Evolutionary conservation across 2,797 vertebrate species (phyloP).

Genomic region (Myripristis jacobus): DNA sequence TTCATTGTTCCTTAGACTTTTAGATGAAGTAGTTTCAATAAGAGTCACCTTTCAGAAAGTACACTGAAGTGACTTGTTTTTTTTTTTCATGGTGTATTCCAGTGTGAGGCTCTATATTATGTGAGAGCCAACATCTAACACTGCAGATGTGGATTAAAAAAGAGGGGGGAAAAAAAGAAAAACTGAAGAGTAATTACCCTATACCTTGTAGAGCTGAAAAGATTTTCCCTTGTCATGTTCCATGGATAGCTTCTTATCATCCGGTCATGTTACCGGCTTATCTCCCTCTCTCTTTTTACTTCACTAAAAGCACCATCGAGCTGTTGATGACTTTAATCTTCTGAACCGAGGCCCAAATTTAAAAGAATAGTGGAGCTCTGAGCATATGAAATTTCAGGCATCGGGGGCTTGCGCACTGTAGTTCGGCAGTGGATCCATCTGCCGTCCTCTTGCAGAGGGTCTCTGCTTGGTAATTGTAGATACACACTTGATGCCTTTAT

Average conservation of each 20-base stretch:
- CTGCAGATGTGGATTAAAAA: constrained; percentile 40
- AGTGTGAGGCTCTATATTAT: constrained; percentile 32
- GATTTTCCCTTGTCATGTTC: constrained; percentile 28
- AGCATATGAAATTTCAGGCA: constrained; percentile 46
- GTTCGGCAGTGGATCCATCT: constrained; percentile 19
- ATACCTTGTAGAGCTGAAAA: constrained; percentile 49
- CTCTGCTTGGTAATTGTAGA: constrained; percentile 64
- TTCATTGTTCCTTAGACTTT: constrained; percentile 25
- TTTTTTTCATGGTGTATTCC: constrained; percentile 44
- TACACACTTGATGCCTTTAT: constrained; percentile 75
- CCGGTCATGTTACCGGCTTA: constrained; percentile 57
- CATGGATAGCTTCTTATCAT: constrained; percentile 61
- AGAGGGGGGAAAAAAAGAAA: constrained; percentile 19
- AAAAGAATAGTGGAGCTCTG: constrained; percentile 24
- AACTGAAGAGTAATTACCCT: constrained; percentile 64
- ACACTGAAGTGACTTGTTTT: constrained; percentile 32
- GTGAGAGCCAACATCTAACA: constrained; percentile 47
- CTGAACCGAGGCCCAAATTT: constrained; percentile 64
- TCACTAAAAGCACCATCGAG: constrained; percentile 57
- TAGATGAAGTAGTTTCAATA: constrained; percentile 43
- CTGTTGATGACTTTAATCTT: constrained; percentile 68
- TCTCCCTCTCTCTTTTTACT: constrained; percentile 58
- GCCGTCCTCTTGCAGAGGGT: constrained; percentile 31
- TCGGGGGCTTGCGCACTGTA: constrained; percentile 30
- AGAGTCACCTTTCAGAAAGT: constrained; percentile 26